These are phyloP conservation scores for Ptychoptera contaminata DNA, from an alignment of 2,888 invertebrate species.

Conservation along the genomic window DNA sequence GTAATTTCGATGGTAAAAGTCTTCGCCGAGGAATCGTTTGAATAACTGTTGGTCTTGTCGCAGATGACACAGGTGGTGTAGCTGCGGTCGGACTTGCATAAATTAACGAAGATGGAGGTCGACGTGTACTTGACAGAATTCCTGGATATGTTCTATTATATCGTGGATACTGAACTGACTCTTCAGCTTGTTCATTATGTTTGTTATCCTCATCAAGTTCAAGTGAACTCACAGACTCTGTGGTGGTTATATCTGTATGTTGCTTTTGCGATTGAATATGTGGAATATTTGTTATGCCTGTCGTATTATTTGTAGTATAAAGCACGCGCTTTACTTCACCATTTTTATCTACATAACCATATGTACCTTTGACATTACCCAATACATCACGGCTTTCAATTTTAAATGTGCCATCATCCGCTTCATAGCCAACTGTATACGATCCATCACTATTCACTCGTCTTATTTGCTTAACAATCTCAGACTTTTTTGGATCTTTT, in stretches of 20 bases:
- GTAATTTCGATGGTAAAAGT: constrained; percentile 16
- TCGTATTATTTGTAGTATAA: constrained; percentile 41
- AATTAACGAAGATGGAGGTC: constrained; percentile 31
- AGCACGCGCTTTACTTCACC: constrained; percentile 68
- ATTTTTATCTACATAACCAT: constrained; percentile 61
- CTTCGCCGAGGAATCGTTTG: constrained; percentile 46
- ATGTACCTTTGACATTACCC: constrained; percentile 69
- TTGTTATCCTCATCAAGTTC: neutral
- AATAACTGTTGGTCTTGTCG: constrained; percentile 44
- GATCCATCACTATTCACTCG: constrained; percentile 69
- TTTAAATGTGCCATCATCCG: constrained; percentile 72
- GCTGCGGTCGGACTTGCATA: constrained; percentile 24
- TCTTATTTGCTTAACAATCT: constrained; percentile 68
- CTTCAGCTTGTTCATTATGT: constrained; percentile 12
- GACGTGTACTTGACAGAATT: constrained; percentile 37
- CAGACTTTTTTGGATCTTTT: constrained; percentile 50
- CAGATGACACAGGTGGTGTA: constrained; percentile 29
- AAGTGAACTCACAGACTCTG: neutral
- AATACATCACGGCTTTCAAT: constrained; percentile 65
- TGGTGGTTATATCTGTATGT: constrained; percentile 18
- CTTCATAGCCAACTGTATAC: constrained; percentile 72
- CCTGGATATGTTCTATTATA: constrained; percentile 25
- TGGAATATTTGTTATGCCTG: constrained; percentile 26
- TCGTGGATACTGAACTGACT: constrained; percentile 22
- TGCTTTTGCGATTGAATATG: constrained; percentile 16